A percentile compares a stretch with the other conserved stretches of the same genome.
phyloP scores from a whole-genome alignment of 1,140 invertebrate genomes.

The Brachionus sp. region DNA sequence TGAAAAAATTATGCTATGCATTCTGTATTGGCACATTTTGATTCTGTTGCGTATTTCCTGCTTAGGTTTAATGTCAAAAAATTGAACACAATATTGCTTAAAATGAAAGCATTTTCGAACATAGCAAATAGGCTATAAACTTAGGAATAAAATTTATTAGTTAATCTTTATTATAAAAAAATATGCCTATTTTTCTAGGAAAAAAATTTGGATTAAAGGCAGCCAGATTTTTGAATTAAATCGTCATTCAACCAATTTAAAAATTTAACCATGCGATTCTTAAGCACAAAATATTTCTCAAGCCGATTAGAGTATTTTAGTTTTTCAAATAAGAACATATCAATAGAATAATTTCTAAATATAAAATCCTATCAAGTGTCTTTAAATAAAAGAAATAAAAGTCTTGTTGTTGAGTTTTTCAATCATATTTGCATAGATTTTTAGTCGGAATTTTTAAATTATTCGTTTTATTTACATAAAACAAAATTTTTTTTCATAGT shows the following conservation, averaged over 20 bases:
- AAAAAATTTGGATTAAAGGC: background rate
- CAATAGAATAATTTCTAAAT: background rate
- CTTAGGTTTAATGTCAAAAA: background rate
- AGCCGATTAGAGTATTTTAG: background rate
- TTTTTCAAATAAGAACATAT: background rate
- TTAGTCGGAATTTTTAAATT: background rate
- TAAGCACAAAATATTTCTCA: background rate
- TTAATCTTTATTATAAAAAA: conserved; percentile 3
- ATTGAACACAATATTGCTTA: background rate
- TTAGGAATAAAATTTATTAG: background rate
- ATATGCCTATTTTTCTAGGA: background rate
- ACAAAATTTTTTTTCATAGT: background rate
- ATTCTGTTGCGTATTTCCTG: background rate
- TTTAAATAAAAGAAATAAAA: background rate
- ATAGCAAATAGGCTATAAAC: conserved; percentile 30
- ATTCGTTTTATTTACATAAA: background rate
- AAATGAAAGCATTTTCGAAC: conserved; percentile 18
- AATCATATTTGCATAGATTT: background rate
- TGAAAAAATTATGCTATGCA: background rate
- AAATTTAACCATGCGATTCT: background rate
- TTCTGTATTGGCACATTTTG: background rate
- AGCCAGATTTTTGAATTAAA: background rate
- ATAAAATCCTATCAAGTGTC: too few species aligned
- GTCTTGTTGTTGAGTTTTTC: background rate
- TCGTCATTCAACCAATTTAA: background rate